phyloP scores from a whole-genome alignment of 2,113 vertebrate genomes.

The Oryzias melastigma region DNA sequence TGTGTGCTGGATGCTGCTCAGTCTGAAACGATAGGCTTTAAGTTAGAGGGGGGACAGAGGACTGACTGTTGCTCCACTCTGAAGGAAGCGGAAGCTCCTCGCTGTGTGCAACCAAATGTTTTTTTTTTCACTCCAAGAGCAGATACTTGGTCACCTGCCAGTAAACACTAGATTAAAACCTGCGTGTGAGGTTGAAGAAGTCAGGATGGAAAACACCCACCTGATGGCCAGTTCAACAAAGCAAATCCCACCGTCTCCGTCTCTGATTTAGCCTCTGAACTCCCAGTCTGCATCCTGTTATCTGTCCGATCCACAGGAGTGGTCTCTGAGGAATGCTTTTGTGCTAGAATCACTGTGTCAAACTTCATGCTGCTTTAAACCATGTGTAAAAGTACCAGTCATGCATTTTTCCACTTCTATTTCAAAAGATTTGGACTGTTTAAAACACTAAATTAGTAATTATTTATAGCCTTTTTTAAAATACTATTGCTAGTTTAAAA shows the following conservation, averaged over 20 bases:
- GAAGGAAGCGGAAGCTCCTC: conserved; percentile 58
- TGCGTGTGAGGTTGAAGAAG: too few relatives aligned
- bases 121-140: conserved; percentile 24
- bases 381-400: too few relatives aligned
- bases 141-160: conserved; percentile 22
- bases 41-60: conserved; percentile 52
- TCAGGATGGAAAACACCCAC: conserved; percentile 33
- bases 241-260: too few relatives aligned
- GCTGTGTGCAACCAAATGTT: conserved; percentile 35
- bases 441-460: not conserved
- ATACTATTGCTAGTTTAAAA: not conserved
- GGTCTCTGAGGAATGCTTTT: conserved; percentile 4
- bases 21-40: conserved; percentile 42
- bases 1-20: conserved; percentile 28
- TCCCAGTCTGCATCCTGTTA: conserved; percentile 1
- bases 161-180: conserved; percentile 25
- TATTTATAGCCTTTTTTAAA: not conserved
- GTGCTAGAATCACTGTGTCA: not conserved
- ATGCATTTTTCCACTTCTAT: too few relatives aligned
- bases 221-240: conserved; percentile 39
- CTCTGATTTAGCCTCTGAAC: not conserved
- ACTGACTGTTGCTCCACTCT: conserved; percentile 36
- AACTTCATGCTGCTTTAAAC: conserved; percentile 1
- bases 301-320: conserved; percentile 7
- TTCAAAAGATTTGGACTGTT: too few relatives aligned